phyloP scores from a whole-genome alignment of 2,888 invertebrate genomes.

The Theodoxus fluviatilis region DNA sequence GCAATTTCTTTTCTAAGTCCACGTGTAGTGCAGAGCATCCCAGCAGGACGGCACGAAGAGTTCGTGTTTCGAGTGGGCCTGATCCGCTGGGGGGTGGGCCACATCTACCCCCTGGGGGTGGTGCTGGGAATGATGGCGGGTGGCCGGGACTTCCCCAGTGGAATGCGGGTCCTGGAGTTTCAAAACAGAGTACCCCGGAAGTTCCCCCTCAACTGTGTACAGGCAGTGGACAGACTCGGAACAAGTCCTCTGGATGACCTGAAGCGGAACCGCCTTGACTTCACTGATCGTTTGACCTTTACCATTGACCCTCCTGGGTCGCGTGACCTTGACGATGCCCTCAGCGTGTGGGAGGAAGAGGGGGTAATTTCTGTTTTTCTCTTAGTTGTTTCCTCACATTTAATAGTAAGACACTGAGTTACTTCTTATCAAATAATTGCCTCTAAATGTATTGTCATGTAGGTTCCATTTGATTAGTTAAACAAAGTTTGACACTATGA shows the following conservation, averaged over 20 bases:
- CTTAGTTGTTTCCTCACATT: no score
- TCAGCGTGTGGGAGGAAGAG: constrained; percentile 33
- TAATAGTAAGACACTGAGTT: no score
- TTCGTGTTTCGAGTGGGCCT: constrained; percentile 42
- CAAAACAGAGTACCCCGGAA: constrained; percentile 28
- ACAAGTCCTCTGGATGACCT: no score
- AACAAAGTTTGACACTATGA: no score
- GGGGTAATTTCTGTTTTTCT: no score
- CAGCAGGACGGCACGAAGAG: constrained; percentile 32
- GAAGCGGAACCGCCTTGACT: constrained; percentile 32
- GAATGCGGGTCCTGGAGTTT: constrained; percentile 26
- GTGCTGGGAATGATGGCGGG: constrained; percentile 36
- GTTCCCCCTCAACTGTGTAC: no score
- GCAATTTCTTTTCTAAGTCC: no score
- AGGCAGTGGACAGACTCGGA: no score
- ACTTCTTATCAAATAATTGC: no score
- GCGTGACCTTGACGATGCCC: constrained; percentile 42
- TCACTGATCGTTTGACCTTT: constrained; percentile 34
- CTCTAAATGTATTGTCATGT: no score
- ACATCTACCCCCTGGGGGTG: constrained; percentile 42
- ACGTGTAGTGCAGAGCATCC: no score
- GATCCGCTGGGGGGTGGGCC: constrained; percentile 36
- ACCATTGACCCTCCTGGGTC: constrained; percentile 44
- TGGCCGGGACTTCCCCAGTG: constrained; percentile 26
- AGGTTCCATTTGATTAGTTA: no score